Percentiles rank a stretch among this genome's conserved stretches.
Conservation (phyloP, 1,140 invertebrate genomes). For the Cheumatopsyche charites region DNA sequence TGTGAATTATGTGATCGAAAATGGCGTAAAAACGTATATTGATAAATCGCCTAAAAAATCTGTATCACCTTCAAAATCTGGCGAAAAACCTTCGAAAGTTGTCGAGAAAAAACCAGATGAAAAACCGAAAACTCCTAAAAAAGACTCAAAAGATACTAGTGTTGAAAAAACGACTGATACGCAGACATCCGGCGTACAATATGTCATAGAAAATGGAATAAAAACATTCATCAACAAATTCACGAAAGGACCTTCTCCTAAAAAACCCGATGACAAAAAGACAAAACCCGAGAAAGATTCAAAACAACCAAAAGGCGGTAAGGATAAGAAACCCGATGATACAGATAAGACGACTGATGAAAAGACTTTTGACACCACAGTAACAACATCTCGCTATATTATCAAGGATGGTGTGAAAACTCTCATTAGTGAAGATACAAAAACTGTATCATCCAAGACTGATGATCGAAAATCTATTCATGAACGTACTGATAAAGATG, state of each 20-base stretch:
- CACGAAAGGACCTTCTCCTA: conserved; percentile 8
- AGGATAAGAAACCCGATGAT: neutral
- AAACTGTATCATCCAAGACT: neutral
- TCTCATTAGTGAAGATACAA: conserved; percentile 2
- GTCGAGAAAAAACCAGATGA: conserved; percentile 11
- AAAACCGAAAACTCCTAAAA: neutral
- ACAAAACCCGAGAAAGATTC: neutral
- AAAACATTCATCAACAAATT: conserved; percentile 24
- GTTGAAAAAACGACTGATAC: conserved; percentile 2
- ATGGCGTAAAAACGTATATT: conserved; percentile 44
- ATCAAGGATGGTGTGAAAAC: conserved; percentile 41
- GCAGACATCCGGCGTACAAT: conserved; percentile 16
- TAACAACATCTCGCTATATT: conserved; percentile 34
- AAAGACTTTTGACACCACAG: conserved; percentile 22
- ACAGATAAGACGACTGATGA: conserved; percentile 6
- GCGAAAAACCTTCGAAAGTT: conserved; percentile 1
- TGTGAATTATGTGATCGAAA: conserved; percentile 38
- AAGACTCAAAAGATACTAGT: neutral
- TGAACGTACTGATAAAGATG: neutral
- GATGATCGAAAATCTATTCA: neutral
- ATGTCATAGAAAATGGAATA: conserved; percentile 46
- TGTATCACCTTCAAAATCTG: neutral
- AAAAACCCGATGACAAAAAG: conserved; percentile 15
- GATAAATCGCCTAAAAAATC: conserved; percentile 5
- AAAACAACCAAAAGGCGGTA: neutral